Base-by-base conservation (phyloP, 2,888 invertebrate genomes). In the Plagodis dolabraria region DNA sequence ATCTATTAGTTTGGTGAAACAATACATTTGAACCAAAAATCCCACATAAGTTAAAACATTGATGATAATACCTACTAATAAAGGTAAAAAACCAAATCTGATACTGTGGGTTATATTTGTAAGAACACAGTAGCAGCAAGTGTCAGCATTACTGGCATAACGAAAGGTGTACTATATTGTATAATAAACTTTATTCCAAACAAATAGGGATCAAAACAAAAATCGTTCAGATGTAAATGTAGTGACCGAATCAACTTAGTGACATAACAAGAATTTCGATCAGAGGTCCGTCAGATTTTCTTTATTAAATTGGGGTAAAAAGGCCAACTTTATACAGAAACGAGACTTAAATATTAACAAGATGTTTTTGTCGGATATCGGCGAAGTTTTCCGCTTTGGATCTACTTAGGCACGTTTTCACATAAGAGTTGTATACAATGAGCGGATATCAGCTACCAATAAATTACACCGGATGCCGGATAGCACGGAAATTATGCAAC, bases 201-300 rank as follows among this genome's bases (percentile, higher is more conserved):
- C 8, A 48, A 10, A 53, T 54, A 70, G 44, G 60, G 67, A 36
- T 53, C 47, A 44, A 63, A 63, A 62, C 45, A 50, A 52, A 64
- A 60, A 65, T 63, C 57, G 33, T 45, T 34, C 49, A 57, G 59
- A 70, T 67, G 65, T 63, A 68, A 68, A 65, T 61, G 53, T 56
- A 71, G 63, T 70, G 68, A 69, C 67, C 65, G 65, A 60, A 67
- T 63, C 63, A 63, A 57, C 58, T 70, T 61, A 63, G 73, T 72
- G 73, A 77, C 76, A 73, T 71, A 75, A 76, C 71, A 70, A 68
- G 68, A 78, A 78, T 78, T 76, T 67, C 73, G 72, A 77, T 77
- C 72, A 70, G 71, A 68, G 62, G 60, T 61, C 67, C 57, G 63
- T 63, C 61, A 63, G 69, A 71, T 71, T 70, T 76, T 71, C 74